Percentiles rank a stretch among this genome's conserved stretches.
Conservation (phyloP, 1,140 invertebrate genomes). For the Drosophila pseudoananassae region DNA sequence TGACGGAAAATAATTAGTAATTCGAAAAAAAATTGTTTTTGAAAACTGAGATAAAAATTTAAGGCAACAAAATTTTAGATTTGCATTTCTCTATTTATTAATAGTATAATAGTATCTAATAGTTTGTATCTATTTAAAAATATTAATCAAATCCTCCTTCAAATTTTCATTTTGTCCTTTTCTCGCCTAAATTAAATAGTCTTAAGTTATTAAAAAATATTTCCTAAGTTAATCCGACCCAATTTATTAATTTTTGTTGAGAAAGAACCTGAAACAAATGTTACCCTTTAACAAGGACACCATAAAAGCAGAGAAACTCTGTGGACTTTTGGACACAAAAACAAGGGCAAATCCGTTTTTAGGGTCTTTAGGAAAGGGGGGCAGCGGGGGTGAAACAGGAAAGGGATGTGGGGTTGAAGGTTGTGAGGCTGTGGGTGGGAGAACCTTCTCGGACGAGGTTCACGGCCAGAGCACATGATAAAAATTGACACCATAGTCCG, state of each 20-base stretch:
- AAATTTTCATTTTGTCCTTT: too few species aligned
- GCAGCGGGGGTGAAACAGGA: not conserved
- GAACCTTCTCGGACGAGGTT: constrained; percentile 24
- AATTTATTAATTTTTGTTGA: not conserved
- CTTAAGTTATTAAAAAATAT: not conserved
- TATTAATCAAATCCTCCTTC: too few species aligned
- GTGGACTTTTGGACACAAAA: constrained; percentile 5
- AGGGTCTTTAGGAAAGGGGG: constrained; percentile 16
- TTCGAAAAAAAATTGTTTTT: not conserved
- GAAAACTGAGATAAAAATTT: too few species aligned
- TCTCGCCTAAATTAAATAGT: not conserved
- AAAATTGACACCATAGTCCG: constrained; percentile 71
- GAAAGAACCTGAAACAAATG: not conserved
- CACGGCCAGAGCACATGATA: constrained; percentile 71
- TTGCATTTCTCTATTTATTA: too few species aligned
- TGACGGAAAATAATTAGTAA: not conserved
- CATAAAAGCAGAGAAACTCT: not conserved
- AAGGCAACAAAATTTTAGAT: too few species aligned
- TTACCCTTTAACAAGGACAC: not conserved
- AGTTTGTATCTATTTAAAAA: too few species aligned
- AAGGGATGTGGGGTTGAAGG: not conserved
- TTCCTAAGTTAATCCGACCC: not conserved
- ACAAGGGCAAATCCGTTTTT: constrained; percentile 35
- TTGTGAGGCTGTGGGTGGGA: not conserved
- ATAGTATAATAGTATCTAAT: too few species aligned